phyloP scores from a whole-genome alignment of 2,888 invertebrate species.

The Cephus rjabovi region DNA sequence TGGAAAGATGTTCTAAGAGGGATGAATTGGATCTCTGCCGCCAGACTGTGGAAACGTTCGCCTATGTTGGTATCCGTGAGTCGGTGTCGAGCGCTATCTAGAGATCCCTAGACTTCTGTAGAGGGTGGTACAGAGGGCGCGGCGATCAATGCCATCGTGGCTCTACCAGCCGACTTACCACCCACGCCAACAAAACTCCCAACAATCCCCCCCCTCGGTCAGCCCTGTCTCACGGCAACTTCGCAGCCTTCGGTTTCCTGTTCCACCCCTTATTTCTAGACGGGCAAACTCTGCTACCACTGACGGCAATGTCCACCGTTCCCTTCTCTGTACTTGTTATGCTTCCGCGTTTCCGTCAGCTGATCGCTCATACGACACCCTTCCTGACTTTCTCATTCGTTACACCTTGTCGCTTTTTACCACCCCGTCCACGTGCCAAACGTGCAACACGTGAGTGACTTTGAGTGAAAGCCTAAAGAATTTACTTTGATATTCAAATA shows the following conservation, averaged over 20 bases:
- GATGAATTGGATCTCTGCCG: slow-evolving; percentile 30
- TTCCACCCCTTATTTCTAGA: slow-evolving; percentile 28
- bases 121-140: slow-evolving; percentile 31
- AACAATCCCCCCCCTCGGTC: slow-evolving; percentile 11
- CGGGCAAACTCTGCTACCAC: slow-evolving; percentile 19
- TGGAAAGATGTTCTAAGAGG: slow-evolving; percentile 33
- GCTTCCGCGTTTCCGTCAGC: slow-evolving; percentile 30
- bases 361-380: slow-evolving; percentile 27
- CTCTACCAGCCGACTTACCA: slow-evolving; percentile 37
- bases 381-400: slow-evolving; percentile 13
- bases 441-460: neutral
- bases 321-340: slow-evolving; percentile 6
- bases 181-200: slow-evolving; percentile 17
- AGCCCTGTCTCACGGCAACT: neutral
- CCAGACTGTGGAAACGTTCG: slow-evolving; percentile 25
- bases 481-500: neutral
- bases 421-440: neutral
- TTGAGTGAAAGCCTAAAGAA: neutral
- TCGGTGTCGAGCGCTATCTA: slow-evolving; percentile 16
- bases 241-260: slow-evolving; percentile 10
- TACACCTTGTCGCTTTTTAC: neutral
- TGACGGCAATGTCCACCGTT: neutral
- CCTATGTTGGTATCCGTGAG: slow-evolving; percentile 3
- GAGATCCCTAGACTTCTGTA: neutral
- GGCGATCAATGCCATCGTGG: slow-evolving; percentile 47